Evolutionary conservation across 2,797 vertebrate genomes (phyloP), one percentile per base, ranked within the genome.

Genomic region (Brachyrhaphis roseni): DNA sequence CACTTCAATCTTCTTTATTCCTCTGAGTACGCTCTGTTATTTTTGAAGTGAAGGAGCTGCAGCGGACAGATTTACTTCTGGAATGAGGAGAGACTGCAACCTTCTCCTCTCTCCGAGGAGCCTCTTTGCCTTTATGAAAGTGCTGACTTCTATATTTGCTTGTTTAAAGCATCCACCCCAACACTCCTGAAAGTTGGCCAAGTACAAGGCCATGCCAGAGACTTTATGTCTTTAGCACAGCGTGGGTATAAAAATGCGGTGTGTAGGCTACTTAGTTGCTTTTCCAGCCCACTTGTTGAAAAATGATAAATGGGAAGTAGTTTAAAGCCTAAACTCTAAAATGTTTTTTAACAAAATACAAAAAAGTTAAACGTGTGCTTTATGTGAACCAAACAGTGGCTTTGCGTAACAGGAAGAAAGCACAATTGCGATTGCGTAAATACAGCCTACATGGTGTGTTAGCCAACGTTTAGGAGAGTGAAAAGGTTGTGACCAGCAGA

Each of bases 11-110:
- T 85, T 78, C 71, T 83, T 53, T 62, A 64, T 76, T 78, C 79
- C 76, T 62, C n/a, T 31, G 68, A 85, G 83, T 53, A 46, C 55
- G 66, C 82, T 90, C 43, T 84, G 64, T 85, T 84, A 59, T 83
- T 77, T 51, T 66, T 68, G 83, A 89, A 89, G 87, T 80, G 86
- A 93, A 93, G 91, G 41, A 90, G 81, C 91, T 93, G 88, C 88
- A 73, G 77, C 41, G 46, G 77, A 71, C 77, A 89, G 82, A 93
- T 93, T 84, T 88, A 93, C 85, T 83, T 51, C 73, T 87, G 85
- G 84, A 86, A 77, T 76, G 85, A 84, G 68, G 46, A 26, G 62
- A 78, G 78, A 82, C 75, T 74, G 84, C 82, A 76, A 84, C 80
- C 75, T 75, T 83, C 82, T 84, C 79, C 79, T 86, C 82, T 80